Base-by-base conservation (phyloP, 2,113 vertebrate species). In the Lagopus muta region DNA sequence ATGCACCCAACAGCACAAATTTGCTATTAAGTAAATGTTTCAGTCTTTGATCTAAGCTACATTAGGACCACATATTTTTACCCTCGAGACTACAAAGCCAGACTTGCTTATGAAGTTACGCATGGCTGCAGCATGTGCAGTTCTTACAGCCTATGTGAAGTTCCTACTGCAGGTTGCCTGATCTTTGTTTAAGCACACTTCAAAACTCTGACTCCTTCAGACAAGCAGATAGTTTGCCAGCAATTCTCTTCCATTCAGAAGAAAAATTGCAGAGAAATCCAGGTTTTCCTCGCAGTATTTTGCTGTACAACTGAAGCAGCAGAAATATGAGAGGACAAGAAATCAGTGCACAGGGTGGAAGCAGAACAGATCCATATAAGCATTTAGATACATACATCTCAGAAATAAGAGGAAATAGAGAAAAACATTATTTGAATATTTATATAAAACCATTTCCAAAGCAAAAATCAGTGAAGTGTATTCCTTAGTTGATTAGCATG, bases 31-130 rank as follows among this genome's bases (percentile, higher is more conserved):
- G 60, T 58, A 89, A 95, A 55, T 3, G 15, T 81, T 91, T 76
- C 66, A 81, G 80, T 36, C 78, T 95, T 95, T 96, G 82, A 95
- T 95, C 91, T 91, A 94, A 88, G 92, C 94, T 50, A 88, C 90
- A 76, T 92, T 90, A 94, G 62, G 48, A 58, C 21, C 84, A 30
- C 92, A 70, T 40, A 93, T 54, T 91, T 93, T 83, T 82, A 40
- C 75, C 95, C 61, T 40, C 28, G 65, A 84, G 70, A 83, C 82
- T 92, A 92, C 36, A 95, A 88, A 95, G 69, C 40, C 73, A 90
- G 92, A 88, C 79, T 88, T 66, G 89, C 71, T 94, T 75, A 78
- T 36, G 57, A 94, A 94, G 88, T 95, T 92, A 96, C 75, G 40
- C 76, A 86, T 88, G 93, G 88, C 57, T 86, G 42, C n/a, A 52